Evolutionary conservation across 2,888 invertebrate species (phyloP).

Genomic region (Cerastis leucographa): DNA sequence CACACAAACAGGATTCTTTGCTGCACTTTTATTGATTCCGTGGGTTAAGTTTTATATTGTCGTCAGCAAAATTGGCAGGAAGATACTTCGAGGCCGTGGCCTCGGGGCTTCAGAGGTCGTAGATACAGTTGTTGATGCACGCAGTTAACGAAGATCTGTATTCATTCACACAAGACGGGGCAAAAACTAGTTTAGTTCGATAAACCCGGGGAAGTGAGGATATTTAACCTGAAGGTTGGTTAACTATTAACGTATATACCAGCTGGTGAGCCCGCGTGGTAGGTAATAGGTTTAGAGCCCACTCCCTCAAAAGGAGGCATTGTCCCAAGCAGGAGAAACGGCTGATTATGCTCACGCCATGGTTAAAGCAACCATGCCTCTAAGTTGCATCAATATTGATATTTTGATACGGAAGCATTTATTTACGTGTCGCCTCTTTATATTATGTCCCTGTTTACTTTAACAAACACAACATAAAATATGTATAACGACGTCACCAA

Average conservation of each 20-base stretch:
- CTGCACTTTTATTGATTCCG: not conserved
- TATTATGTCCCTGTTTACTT: slow-evolving; percentile 1
- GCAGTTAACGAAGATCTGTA: not conserved
- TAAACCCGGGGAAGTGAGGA: not conserved
- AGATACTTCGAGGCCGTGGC: not conserved
- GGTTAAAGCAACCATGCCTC: not conserved
- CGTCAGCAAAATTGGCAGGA: not conserved
- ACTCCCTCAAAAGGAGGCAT: not conserved
- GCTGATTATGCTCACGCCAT: not conserved
- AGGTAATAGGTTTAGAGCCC: not conserved
- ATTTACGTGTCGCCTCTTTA: not conserved
- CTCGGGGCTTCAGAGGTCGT: not conserved
- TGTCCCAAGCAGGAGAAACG: not conserved
- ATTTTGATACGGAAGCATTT: not conserved
- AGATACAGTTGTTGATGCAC: not conserved
- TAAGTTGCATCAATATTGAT: slow-evolving; percentile 1
- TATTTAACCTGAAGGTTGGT: too few relatives aligned
- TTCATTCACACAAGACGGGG: not conserved
- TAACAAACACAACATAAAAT: not conserved
- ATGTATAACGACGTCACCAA: slow-evolving; percentile 13
- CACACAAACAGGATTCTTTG: not conserved
- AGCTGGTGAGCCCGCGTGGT: not conserved
- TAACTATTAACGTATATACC: too few relatives aligned
- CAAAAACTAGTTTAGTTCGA: not conserved
- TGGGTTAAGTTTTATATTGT: not conserved